Base-by-base conservation (phyloP, 1,140 invertebrate genomes). In the Drosophila persimilis region DNA sequence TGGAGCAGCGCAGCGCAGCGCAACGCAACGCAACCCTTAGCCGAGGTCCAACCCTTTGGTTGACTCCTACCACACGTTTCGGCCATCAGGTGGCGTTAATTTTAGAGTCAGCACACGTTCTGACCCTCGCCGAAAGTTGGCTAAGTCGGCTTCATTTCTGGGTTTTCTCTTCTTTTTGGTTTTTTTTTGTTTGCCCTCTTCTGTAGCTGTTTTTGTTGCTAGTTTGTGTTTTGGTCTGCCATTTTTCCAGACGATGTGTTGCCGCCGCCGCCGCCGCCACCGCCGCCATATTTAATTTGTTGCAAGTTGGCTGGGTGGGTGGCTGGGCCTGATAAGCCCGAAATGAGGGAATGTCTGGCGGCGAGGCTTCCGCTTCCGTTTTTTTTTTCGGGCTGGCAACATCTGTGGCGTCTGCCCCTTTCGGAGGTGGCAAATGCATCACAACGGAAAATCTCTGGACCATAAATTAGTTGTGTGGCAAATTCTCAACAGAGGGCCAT, bases 201-300 rank as follows among this genome's bases (percentile, higher is more conserved):
- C 45, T 60, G 31, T 67, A 35, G 5, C 26, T 41, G 46, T 31
- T 44, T 50, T 43, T 73, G 72, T 24, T 75, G 72, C 51, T 77
- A 84, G 81, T 84, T 80, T 84, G 57, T 85, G 73, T 77, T 85
- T 77, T 85, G 76, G 76, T 84, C 80, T 80, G 77, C 80, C 81
- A 71, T 85, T 85, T 85, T 85, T 85, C 81, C 80, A 86, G 80
- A 86, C 80, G 81, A 85, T 80, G 77, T 85, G 80, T 81, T 85
- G 77, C 80, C 81, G 65, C 65, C 51, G 81, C 81, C 80, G 24
- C 24, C 24, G 24, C 24, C 24, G 80, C 80, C 80, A 20, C 20
- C 0, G 65, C 65, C 62, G 80, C 81, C 80, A 85, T 85, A 86
- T 85, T 85, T 85, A 85, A 85, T 85, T 85, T 85, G 80, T 85